Evolutionary conservation across 2,888 invertebrate species (phyloP), one percentile per base, ranked within the genome.

Genomic region (Gymnosoma rotundatum): DNA sequence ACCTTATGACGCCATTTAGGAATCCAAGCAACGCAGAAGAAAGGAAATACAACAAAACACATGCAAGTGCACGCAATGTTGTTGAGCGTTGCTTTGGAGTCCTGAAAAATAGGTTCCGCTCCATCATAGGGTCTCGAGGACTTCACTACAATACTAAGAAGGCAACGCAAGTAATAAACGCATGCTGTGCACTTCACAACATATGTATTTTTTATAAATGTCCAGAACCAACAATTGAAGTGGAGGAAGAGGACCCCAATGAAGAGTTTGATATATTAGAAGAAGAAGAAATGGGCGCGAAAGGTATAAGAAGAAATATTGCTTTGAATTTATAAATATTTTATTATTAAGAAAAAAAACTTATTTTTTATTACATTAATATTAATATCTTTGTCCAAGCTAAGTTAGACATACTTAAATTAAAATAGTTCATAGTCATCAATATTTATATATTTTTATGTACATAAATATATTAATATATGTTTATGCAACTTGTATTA

Each of bases 141-240:
- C 36, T 76, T 4, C 61, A 67, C 16, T 76, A 76, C 20, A 18
- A 36, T 42, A 58, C 76, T 12, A 32, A 50, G 20, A 76, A 76
- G 18, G 25, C 32, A 1, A 36, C 67, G 18, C 18, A 76, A 58
- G 69, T 76, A 25, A 50, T 76, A 20, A 76, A 76, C n/a, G n/a
- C n/a, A n/a, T n/a, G n/a, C n/a, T n/a, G n/a, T n/a, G n/a, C n/a
- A n/a, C n/a, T n/a, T n/a, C n/a, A n/a, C n/a, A n/a, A n/a, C n/a
- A n/a, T n/a, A n/a, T n/a, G n/a, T n/a, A n/a, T n/a, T n/a, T n/a
- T 25, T 80, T 86, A 83, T 66, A 86, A 78, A 74, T 85, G 82
- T 78, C 79, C 48, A 20, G 48, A 64, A 18, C 45, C 74, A 67
- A 18, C 50, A 50, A 50, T 50, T 50, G 21, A 0, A n/a, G 14